A percentile compares a stretch with the other conserved stretches of the same genome.
phyloP scores from a whole-genome alignment of 2,113 vertebrate species.

The Gambusia holbrooki region DNA sequence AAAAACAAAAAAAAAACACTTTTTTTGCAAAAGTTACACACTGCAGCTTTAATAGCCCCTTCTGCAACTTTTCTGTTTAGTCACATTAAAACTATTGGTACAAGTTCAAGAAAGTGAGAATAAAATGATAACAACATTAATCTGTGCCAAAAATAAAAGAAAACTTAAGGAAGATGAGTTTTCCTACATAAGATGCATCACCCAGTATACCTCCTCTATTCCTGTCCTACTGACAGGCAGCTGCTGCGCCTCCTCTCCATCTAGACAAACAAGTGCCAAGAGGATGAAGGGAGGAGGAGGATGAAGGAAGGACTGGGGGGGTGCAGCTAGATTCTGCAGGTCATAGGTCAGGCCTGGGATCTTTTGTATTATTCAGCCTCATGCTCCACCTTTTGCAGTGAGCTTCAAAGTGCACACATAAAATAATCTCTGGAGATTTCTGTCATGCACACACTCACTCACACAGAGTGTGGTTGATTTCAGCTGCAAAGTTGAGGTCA shows the following conservation, averaged over 20 bases:
- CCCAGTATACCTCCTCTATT: conserved; percentile 23
- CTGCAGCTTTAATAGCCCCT: background rate
- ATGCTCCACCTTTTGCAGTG: background rate
- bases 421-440: conserved; percentile 15
- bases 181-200: conserved; percentile 16
- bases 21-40: no score
- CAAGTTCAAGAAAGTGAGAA: background rate
- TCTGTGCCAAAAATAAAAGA: conserved; percentile 49
- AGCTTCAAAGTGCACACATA: background rate
- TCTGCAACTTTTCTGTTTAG: background rate
- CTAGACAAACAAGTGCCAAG: conserved; percentile 29
- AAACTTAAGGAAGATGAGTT: conserved; percentile 48
- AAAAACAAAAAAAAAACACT: no score
- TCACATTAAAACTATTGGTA: background rate
- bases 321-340: conserved; percentile 68
- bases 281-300: conserved; percentile 41
- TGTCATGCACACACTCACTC: conserved; percentile 10
- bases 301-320: conserved; percentile 60
- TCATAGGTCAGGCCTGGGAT: conserved; percentile 62
- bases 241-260: conserved; percentile 67
- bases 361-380: conserved; percentile 57
- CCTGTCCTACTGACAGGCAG: conserved; percentile 55
- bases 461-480: conserved; percentile 2
- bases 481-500: conserved; percentile 57
- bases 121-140: conserved; percentile 17